Conservation (phyloP, 2,888 invertebrate species). For the Trichacis sp. region DNA sequence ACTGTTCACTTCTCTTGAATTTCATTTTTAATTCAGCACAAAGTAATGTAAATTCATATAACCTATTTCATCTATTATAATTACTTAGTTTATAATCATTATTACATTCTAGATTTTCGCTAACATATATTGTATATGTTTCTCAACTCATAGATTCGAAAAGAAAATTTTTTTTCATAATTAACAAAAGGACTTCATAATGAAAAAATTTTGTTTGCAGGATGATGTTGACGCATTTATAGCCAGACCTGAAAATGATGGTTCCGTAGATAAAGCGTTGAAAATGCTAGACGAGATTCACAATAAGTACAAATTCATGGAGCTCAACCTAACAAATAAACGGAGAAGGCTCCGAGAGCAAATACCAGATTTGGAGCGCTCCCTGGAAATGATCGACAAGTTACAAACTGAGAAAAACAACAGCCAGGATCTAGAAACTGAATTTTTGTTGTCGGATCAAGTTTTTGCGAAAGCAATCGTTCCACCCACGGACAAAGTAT, state of each 20-base stretch:
- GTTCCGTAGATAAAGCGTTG: conserved; percentile 87
- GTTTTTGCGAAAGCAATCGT: conserved; percentile 85
- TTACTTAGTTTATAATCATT: too few relatives aligned
- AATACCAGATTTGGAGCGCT: conserved; percentile 93
- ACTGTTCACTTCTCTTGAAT: too few relatives aligned
- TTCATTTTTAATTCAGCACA: too few relatives aligned
- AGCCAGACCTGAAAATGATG: conserved; percentile 84
- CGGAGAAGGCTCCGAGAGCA: conserved; percentile 84
- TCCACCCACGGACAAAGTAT: conserved; percentile 90
- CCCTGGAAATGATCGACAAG: conserved; percentile 91
- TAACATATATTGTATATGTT: too few relatives aligned
- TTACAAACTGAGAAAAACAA: conserved; percentile 84
- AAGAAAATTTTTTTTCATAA: neutral
- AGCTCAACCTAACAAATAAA: conserved; percentile 88
- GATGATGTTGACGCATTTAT: conserved; percentile 97
- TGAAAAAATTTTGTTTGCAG: conserved; percentile 68
- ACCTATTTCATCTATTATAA: too few relatives aligned
- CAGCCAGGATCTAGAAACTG: conserved; percentile 82
- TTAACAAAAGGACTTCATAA: neutral
- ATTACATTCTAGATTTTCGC: too few relatives aligned
- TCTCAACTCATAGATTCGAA: too few relatives aligned
- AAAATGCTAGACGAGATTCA: conserved; percentile 91
- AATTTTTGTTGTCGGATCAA: conserved; percentile 93
- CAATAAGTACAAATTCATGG: conserved; percentile 98
- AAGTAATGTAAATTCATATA: too few relatives aligned